Conservation (phyloP, 2,797 vertebrate genomes). For the Spinibarbus caldwelli region DNA sequence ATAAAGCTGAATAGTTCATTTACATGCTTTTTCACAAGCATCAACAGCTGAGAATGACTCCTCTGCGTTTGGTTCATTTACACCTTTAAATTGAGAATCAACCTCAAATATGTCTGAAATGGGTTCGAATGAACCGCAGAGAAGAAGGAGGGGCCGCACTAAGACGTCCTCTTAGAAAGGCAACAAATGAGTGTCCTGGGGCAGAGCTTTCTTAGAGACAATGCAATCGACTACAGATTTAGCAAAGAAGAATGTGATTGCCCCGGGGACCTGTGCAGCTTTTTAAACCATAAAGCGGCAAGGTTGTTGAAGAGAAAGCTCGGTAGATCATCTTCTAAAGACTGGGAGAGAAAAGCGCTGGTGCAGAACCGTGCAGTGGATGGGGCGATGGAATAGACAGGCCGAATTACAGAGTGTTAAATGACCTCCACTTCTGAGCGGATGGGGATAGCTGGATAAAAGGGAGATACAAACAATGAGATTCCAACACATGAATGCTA, state of each 20-base stretch:
- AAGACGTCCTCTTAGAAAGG: constrained; percentile 47
- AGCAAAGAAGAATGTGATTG: constrained; percentile 49
- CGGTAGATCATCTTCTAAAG: constrained; percentile 58
- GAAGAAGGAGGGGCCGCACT: neutral
- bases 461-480: constrained; percentile 27
- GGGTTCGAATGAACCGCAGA: constrained; percentile 33
- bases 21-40: neutral
- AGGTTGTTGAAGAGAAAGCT: constrained; percentile 56
- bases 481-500: constrained; percentile 40
- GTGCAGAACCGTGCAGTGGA: constrained; percentile 43
- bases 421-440: constrained; percentile 34
- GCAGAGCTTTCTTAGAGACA: constrained; percentile 55
- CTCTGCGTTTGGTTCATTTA: constrained; percentile 35
- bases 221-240: constrained; percentile 59
- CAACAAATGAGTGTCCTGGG: constrained; percentile 64
- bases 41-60: constrained; percentile 24
- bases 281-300: constrained; percentile 51
- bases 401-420: constrained; percentile 46
- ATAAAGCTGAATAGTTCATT: neutral
- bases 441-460: constrained; percentile 26
- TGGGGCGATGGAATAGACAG: constrained; percentile 43
- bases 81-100: constrained; percentile 36
- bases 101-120: constrained; percentile 25
- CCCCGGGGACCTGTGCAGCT: constrained; percentile 54
- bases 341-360: constrained; percentile 41